Conservation (phyloP, 2,888 invertebrate genomes). For the Ypsolopha scabrella region DNA sequence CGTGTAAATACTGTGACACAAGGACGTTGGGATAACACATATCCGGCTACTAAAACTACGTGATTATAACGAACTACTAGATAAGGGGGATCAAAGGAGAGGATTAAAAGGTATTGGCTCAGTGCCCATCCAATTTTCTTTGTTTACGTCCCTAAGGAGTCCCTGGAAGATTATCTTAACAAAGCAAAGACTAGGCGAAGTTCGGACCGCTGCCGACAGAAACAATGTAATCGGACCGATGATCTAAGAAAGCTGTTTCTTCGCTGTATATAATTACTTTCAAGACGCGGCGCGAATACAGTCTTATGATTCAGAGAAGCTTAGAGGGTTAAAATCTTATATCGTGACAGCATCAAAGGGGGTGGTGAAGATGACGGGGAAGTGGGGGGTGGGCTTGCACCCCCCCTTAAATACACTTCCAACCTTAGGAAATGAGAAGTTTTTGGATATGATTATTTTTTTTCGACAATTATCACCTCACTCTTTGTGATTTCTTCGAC, state of each 20-base stretch:
- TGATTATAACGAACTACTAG: constrained; percentile 51
- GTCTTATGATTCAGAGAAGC: too few relatives aligned
- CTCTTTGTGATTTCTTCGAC: too few relatives aligned
- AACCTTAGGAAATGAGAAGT: too few relatives aligned
- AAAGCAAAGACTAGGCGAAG: constrained; percentile 53
- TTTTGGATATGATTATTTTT: too few relatives aligned
- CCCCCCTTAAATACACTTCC: too few relatives aligned
- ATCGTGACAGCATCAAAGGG: too few relatives aligned
- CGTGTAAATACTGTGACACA: background rate
- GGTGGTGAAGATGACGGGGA: too few relatives aligned
- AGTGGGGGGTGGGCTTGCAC: too few relatives aligned
- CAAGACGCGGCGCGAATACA: background rate
- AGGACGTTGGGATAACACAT: constrained; percentile 12
- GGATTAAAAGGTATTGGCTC: constrained; percentile 66
- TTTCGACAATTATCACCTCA: too few relatives aligned
- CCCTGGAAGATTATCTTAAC: constrained; percentile 62
- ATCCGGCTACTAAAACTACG: constrained; percentile 28
- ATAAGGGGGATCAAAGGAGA: constrained; percentile 60
- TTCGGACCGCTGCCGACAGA: constrained; percentile 32
- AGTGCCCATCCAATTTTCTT: constrained; percentile 70
- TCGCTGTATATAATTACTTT: background rate
- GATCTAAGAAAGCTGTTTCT: constrained; percentile 12
- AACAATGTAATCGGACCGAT: constrained; percentile 43
- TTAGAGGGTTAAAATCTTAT: too few relatives aligned
- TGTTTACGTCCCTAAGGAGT: constrained; percentile 61